Conservation (phyloP, 2,888 invertebrate species). For the Apamea monoglypha region DNA sequence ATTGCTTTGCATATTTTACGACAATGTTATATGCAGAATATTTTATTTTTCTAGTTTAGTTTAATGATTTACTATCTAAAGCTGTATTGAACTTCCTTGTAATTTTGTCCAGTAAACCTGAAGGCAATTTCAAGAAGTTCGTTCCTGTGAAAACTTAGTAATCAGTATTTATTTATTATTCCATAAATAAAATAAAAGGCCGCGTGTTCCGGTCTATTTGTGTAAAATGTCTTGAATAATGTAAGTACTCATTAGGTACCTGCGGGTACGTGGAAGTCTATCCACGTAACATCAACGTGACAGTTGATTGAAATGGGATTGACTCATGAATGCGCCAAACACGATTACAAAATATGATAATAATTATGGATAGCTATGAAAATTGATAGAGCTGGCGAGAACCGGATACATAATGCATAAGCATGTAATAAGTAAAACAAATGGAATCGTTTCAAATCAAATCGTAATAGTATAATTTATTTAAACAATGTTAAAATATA, state of each 20-base stretch:
- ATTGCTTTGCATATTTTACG: slow-evolving; percentile 45
- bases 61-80: slow-evolving; percentile 31
- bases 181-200: slow-evolving; percentile 22
- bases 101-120: neutral
- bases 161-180: slow-evolving; percentile 31
- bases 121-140: neutral
- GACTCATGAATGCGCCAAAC: slow-evolving; percentile 28
- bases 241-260: slow-evolving; percentile 24
- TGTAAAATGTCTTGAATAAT: slow-evolving; percentile 45
- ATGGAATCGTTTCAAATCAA: slow-evolving; percentile 28
- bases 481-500: neutral
- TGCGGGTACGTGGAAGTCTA: slow-evolving; percentile 3
- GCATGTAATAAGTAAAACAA: slow-evolving; percentile 29
- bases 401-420: slow-evolving; percentile 44
- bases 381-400: slow-evolving; percentile 26
- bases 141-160: neutral
- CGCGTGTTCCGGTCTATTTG: neutral
- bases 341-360: slow-evolving; percentile 38
- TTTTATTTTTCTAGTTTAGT: slow-evolving; percentile 25
- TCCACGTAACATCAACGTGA: slow-evolving; percentile 8
- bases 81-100: slow-evolving; percentile 10
- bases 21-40: slow-evolving; percentile 31
- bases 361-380: slow-evolving; percentile 33
- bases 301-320: slow-evolving; percentile 36
- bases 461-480: slow-evolving; percentile 1